Base-by-base conservation (phyloP, 2,888 invertebrate genomes). In the Sarcophaga variegata region DNA sequence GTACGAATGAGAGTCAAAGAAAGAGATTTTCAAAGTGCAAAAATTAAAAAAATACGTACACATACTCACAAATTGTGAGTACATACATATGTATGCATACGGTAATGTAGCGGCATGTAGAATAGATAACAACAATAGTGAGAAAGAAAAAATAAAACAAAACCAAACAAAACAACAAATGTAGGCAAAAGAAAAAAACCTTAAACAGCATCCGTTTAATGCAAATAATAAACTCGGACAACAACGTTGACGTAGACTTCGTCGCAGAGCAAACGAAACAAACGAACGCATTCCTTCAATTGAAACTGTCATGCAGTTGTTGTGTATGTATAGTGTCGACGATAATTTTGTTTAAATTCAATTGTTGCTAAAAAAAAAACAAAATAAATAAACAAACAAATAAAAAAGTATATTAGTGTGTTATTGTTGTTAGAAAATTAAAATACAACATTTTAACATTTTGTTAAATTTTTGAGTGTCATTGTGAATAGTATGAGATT, bases 121-220 rank as follows among this genome's bases (percentile, higher is more conserved):
- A 54, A 71, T 54, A 70, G 27, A 54, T 64, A 64, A 78, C 59
- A 76, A 59, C 37, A 59, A 59, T 37, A 71, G 11, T 14, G 27
- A 27, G 37, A 12, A 69, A 45, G 27, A 71, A 54, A 22, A 22
- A 75, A 75, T 64, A 70, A 84, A 60, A 76, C 12, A 59, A 25
- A 17, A 66, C 12, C 2, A 70, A 25, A 14, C 67, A 27, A 4
- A 54, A 75, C 25, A 20, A 47, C 11, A 64, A 6, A 47, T 20
- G n/a, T 45, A 47, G n/a, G 45, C 11, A 69, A n/a, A 11, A 74
- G 20, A 75, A 47, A 72, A 75, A 81, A 87, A 87, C 37, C 37
- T 37, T 87, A 78, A 84, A 87, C 87, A 84, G 85, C 85, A 87
- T 87, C 85, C 85, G 85, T 83, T 85, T 85, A 87, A 85, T 85